Conservation (phyloP, 1,140 invertebrate genomes). For the Lasioglossum albipes region DNA sequence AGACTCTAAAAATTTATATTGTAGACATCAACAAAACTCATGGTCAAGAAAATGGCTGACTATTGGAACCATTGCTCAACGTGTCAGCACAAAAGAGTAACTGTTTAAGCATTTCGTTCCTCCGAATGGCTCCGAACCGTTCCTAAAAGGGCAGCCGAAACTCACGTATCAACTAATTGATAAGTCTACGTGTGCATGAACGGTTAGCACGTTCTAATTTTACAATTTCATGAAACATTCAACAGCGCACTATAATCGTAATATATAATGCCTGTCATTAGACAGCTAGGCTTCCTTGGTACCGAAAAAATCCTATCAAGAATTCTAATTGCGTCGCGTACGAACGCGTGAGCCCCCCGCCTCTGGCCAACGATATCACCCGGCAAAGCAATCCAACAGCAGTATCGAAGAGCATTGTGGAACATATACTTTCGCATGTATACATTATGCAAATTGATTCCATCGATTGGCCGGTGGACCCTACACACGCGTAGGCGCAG, state of each 20-base stretch:
- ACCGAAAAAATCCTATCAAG: constrained; percentile 30
- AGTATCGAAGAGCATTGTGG: constrained; percentile 49
- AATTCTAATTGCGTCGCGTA: constrained; percentile 28
- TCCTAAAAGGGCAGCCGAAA: no score
- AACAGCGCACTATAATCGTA: background rate
- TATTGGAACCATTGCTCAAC: no score
- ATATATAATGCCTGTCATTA: background rate
- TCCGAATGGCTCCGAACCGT: no score
- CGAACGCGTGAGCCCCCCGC: background rate
- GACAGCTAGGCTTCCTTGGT: background rate
- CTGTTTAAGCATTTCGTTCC: no score
- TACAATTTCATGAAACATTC: background rate
- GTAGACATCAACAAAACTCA: no score
- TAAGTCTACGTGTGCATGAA: background rate
- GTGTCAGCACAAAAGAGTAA: no score
- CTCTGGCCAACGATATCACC: constrained; percentile 17
- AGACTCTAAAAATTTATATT: no score
- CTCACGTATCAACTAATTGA: no score
- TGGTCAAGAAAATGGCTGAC: no score
- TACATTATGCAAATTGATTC: constrained; percentile 73
- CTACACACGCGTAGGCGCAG: constrained; percentile 48
- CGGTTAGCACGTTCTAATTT: background rate
- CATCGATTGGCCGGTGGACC: constrained; percentile 63
- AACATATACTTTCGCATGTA: constrained; percentile 58
- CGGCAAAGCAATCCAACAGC: constrained; percentile 28